These are phyloP conservation scores for Melipona quadrifasciata DNA, from an alignment of 1,140 invertebrate species.

Conservation along the genomic window DNA sequence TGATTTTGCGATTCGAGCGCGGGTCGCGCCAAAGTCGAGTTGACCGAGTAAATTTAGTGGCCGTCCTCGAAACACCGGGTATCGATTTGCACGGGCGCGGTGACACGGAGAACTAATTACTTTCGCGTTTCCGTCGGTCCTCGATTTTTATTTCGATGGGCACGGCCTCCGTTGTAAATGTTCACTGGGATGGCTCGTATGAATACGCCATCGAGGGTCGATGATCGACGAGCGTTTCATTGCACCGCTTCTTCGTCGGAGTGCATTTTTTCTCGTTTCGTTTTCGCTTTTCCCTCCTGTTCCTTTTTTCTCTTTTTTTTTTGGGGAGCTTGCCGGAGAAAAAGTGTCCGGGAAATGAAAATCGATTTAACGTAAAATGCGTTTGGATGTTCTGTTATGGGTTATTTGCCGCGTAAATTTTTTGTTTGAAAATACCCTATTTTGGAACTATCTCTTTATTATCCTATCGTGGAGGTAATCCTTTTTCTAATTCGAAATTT, in stretches of 20 bases:
- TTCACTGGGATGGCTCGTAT: not conserved
- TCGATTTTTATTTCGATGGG: conserved; percentile 37
- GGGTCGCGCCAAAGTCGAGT: not conserved
- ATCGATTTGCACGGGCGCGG: conserved; percentile 28
- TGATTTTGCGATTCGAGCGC: not conserved
- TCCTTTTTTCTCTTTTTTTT: not conserved
- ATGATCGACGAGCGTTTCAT: conserved; percentile 41
- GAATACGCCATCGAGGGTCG: conserved; percentile 9
- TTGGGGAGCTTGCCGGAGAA: not conserved
- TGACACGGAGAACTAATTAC: conserved; percentile 48
- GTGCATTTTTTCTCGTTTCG: not conserved
- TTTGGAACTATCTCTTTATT: not conserved
- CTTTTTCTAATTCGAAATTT: too few species aligned
- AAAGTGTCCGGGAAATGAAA: conserved; percentile 2
- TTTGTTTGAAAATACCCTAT: too few species aligned
- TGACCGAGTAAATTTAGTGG: conserved; percentile 20
- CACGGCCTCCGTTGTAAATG: conserved; percentile 13
- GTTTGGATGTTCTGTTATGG: not conserved
- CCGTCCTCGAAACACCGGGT: conserved; percentile 17
- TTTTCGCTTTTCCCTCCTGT: not conserved
- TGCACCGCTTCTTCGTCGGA: not conserved
- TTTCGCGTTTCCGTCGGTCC: conserved; percentile 35
- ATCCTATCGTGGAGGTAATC: too few species aligned
- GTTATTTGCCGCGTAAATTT: not conserved
- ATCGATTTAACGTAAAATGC: not conserved